Evolutionary conservation across 2,113 vertebrate genomes (phyloP), one percentile per base, ranked within the genome.

Genomic region (Ammodramus savannarum): DNA sequence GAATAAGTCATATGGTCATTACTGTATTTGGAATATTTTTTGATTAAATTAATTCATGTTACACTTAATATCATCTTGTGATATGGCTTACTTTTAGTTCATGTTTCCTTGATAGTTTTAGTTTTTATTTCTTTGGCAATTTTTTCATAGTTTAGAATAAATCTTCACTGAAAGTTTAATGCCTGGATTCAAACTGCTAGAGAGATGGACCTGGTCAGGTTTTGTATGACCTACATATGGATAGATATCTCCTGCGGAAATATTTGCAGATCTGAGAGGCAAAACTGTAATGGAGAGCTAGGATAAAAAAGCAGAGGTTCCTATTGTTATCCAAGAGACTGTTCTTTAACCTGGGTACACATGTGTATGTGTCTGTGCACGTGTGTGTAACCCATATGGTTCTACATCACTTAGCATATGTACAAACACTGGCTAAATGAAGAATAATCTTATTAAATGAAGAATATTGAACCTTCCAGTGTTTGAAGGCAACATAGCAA

Each of bases 321-420:
- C 22, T 73, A 7, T 10, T 27, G 58, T 5, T 9, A 31, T 51
- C 38, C 48, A 68, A 85, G 39, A 54, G 20, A 43, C 8, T 14
- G 3, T 7, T 65, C 48, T 39, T 85, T 27, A 68, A 9, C 3
- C 11, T 26, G 8, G 31, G 11, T n/a, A 38, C 20, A 7, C 6
- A 0, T 31, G 1, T 26, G 8, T 29, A 1, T 55, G 25, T 67
- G 3, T n/a, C 9, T 72, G 44, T 23, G 20, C 4, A 0, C n/a
- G 19, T 48, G 38, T 16, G 0, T 3, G 1, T 34, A 44, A 25
- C 27, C 20, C 20, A 8, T 25, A 16, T 4, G 3, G 13, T 77
- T 73, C 31, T 81, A 16, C 14, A 31, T n/a, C n/a, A 41, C 26
- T 69, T 54, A 18, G 51, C 11, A 9, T n/a, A 26, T n/a, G 54